Evolutionary conservation across 2,797 vertebrate genomes (phyloP), one percentile per base, ranked within the genome.

Genomic region (Aldrovandia affinis): DNA sequence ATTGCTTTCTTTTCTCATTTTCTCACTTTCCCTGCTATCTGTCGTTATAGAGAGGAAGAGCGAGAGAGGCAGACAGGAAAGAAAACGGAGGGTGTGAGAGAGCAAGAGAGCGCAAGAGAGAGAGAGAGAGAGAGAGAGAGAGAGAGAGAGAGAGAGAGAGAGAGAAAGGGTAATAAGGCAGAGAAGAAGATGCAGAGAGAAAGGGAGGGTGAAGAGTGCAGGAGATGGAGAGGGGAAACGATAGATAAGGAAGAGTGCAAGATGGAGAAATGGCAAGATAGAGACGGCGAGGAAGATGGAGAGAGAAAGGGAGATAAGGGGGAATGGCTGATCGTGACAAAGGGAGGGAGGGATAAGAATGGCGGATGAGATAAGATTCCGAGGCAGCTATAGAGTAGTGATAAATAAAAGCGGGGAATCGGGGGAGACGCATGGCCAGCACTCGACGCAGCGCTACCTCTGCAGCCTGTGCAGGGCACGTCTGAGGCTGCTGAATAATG

Each of bases 371-470:
- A 85, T 77, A 54, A 79, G 83, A 52, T 84, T 86, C 82, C 47
- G 63, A 47, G 86, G 47, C 9, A 81, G 52, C 80, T 59, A 61
- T 81, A n/a, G 80, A 83, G 85, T 85, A 85, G 84, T 78, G 84
- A 80, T 85, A 68, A 83, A 78, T 77, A 78, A 78, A 36, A 81
- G 73, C n/a, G 28, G 68, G 36, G 14, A 47, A 47, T 22, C 65
- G 30, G 36, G 39, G 25, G 50, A 83, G 84, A 85, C 15, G 81
- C 78, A 25, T 70, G 79, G 57, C 79, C 73, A 33, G 68, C 50
- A 80, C 86, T 86, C 87, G 87, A 89, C 87, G 83, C 88, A 89
- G 85, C 86, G 83, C 78, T 86, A 83, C 80, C 84, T 30, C 80
- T 59, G 83, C 70, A 14, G 50, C 20, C 18, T 0, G 18, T 18